phyloP scores from a whole-genome alignment of 2,888 invertebrate species.

The Galerucella nymphaeae region DNA sequence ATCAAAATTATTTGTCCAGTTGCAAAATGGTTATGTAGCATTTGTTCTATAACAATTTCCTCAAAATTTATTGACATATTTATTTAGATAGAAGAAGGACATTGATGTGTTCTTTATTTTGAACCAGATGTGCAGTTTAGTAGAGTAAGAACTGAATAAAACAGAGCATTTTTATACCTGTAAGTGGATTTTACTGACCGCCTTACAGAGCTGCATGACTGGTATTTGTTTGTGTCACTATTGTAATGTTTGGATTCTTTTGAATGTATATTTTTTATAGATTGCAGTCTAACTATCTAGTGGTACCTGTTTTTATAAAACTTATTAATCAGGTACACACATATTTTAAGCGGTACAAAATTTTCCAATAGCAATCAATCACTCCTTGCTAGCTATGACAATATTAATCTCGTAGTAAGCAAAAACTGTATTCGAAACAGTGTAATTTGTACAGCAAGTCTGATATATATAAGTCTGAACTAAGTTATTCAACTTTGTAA shows the following conservation, averaged over 20 bases:
- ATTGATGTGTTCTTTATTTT: no score
- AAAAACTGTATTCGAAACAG: conserved; percentile 46
- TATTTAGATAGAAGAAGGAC: no score
- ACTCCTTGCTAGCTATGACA: conserved; percentile 51
- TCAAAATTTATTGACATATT: no score
- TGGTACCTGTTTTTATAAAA: conserved; percentile 46
- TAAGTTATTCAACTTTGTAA: conserved; percentile 60
- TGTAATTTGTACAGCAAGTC: conserved; percentile 61
- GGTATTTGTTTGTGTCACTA: neutral
- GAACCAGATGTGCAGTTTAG: neutral
- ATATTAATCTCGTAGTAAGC: conserved; percentile 48
- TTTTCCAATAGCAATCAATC: conserved; percentile 42
- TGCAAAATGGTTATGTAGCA: neutral
- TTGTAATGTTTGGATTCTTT: neutral
- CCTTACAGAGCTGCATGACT: neutral
- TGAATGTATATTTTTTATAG: neutral
- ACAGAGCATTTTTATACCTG: neutral
- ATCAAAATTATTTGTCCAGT: no score
- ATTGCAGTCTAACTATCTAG: conserved; percentile 20
- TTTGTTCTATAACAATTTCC: no score
- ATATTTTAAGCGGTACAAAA: conserved; percentile 35
- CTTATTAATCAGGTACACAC: conserved; percentile 39
- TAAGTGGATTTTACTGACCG: neutral
- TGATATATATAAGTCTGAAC: conserved; percentile 64
- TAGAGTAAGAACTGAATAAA: neutral